Evolutionary conservation across 2,113 vertebrate genomes (phyloP).

Genomic region (Takifugu bimaculatus): DNA sequence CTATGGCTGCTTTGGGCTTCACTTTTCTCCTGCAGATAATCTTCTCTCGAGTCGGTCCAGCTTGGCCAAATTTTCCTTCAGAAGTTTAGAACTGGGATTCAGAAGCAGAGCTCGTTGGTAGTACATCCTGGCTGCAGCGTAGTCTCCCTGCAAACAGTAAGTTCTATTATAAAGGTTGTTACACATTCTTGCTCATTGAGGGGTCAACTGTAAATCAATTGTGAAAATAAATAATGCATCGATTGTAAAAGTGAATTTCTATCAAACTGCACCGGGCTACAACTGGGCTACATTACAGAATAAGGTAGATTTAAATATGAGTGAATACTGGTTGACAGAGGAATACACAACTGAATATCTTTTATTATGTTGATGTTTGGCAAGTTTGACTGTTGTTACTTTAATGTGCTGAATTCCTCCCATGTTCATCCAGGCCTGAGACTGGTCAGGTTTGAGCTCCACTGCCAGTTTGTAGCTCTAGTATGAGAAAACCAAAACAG

Average conservation of each 20-base stretch:
- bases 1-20: background rate
- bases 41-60: conserved; percentile 89
- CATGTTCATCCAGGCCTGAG: conserved; percentile 99
- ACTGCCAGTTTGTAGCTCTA: conserved; percentile 91
- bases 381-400: conserved; percentile 68
- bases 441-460: conserved; percentile 88
- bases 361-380: too few relatives aligned
- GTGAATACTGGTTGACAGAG: too few relatives aligned
- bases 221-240: too few relatives aligned
- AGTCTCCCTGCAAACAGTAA: conserved; percentile 81
- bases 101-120: conserved; percentile 88
- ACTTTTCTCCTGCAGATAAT: conserved; percentile 67
- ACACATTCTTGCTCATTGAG: too few relatives aligned
- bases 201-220: too few relatives aligned
- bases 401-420: conserved; percentile 96
- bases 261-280: too few relatives aligned
- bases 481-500: conserved; percentile 9
- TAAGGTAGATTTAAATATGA: too few relatives aligned
- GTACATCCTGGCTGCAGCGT: conserved; percentile 84
- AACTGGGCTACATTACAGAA: too few relatives aligned
- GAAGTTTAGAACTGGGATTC: conserved; percentile 86
- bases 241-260: too few relatives aligned
- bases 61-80: conserved; percentile 94
- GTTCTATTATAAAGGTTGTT: background rate
- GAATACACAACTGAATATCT: too few relatives aligned